Evolutionary conservation across 2,888 invertebrate species (phyloP).

Genomic region (Drosophila neonasuta): DNA sequence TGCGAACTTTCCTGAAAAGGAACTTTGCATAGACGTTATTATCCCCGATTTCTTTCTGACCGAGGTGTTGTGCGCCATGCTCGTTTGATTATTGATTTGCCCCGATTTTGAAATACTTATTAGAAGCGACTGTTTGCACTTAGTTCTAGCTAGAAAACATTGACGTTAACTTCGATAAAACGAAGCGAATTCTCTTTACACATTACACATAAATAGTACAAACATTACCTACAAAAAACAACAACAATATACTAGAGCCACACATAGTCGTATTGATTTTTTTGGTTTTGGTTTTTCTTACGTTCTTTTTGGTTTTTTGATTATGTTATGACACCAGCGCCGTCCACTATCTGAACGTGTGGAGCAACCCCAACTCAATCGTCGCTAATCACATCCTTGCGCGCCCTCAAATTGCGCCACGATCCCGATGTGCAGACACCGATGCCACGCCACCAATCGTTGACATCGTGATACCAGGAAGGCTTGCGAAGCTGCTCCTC

Average conservation of each 20-base stretch:
- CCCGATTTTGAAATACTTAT: conserved; percentile 8
- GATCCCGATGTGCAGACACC: conserved; percentile 90
- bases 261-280: conserved; percentile 22
- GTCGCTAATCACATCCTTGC: conserved; percentile 82
- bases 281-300: not conserved
- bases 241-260: conserved; percentile 42
- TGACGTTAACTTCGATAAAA: conserved; percentile 34
- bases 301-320: conserved; percentile 33
- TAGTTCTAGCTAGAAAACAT: conserved; percentile 62
- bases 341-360: conserved; percentile 59
- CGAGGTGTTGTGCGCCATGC: conserved; percentile 47
- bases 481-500: conserved; percentile 80
- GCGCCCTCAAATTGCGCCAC: conserved; percentile 85
- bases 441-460: conserved; percentile 95
- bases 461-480: conserved; percentile 86
- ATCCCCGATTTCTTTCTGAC: conserved; percentile 20
- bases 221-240: conserved; percentile 54
- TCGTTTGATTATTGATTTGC: conserved; percentile 50
- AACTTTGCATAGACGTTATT: conserved; percentile 24
- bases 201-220: conserved; percentile 35
- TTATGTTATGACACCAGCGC: conserved; percentile 51
- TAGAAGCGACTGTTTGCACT: conserved; percentile 45
- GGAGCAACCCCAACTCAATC: conserved; percentile 71
- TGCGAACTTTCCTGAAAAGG: conserved; percentile 44
- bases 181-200: conserved; percentile 34